A percentile compares a stretch with the other conserved stretches of the same genome.
These are phyloP conservation scores for Acipenser transmontanus DNA, from an alignment of 2,797 vertebrate genomes.

Conservation along the genomic window DNA sequence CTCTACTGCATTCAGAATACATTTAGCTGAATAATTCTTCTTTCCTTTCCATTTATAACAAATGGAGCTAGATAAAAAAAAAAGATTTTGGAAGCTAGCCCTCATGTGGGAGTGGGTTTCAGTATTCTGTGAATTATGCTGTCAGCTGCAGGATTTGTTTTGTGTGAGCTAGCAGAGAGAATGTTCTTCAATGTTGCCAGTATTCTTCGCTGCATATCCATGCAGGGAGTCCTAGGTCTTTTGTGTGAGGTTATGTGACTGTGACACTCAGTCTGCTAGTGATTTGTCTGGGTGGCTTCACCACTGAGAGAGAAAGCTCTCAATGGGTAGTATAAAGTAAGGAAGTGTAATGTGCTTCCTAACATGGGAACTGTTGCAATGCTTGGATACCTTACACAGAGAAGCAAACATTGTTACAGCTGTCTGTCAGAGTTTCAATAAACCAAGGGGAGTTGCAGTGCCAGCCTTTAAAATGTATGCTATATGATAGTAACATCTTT, in stretches of 20 bases:
- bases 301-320: slow-evolving; percentile 23
- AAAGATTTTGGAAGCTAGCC: slow-evolving; percentile 26
- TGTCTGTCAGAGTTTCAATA: not conserved
- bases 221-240: slow-evolving; percentile 25
- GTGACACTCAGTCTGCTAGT: slow-evolving; percentile 29
- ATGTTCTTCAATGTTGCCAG: not conserved
- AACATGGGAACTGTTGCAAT: not conserved
- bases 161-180: slow-evolving; percentile 29
- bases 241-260: slow-evolving; percentile 32
- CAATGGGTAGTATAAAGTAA: slow-evolving; percentile 17
- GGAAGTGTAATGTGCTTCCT: slow-evolving; percentile 7
- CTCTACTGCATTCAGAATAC: slow-evolving; percentile 46
- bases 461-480: not conserved
- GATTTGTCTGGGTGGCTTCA: slow-evolving; percentile 31
- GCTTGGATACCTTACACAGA: not conserved
- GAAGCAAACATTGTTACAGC: not conserved
- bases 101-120: slow-evolving; percentile 19
- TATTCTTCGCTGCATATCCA: slow-evolving; percentile 33
- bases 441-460: not conserved
- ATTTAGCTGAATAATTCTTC: slow-evolving; percentile 42
- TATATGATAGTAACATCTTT: not conserved
- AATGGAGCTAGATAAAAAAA: slow-evolving; percentile 28
- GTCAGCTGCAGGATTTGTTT: slow-evolving; percentile 54
- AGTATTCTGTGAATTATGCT: slow-evolving; percentile 49
- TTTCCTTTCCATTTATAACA: slow-evolving; percentile 32